These are phyloP conservation scores for Cygnus buccinator DNA, from an alignment of 2,113 vertebrate genomes.

Conservation along the genomic window DNA sequence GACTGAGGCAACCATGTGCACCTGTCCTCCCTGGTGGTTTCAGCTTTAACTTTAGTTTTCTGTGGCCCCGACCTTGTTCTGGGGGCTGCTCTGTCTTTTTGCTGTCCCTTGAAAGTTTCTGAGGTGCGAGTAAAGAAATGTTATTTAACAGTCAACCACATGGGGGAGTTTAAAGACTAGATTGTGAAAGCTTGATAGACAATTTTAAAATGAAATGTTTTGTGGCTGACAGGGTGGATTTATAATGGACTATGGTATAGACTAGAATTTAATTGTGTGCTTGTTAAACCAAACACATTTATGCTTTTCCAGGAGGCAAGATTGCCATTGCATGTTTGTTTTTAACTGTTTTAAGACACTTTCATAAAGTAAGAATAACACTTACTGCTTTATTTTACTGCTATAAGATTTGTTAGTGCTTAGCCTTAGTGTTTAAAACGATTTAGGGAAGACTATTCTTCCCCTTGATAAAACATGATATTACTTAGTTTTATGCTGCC, in stretches of 20 bases:
- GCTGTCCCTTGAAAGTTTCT: neutral
- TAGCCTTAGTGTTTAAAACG: neutral
- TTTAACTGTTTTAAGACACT: neutral
- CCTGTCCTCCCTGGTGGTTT: neutral
- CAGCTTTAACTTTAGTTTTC: neutral
- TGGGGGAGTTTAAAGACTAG: constrained; percentile 47
- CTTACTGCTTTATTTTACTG: neutral
- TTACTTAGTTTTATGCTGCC: neutral
- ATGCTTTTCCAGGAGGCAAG: neutral
- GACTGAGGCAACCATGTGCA: neutral
- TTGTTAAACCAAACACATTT: constrained; percentile 14
- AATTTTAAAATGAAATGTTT: neutral
- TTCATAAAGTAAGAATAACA: neutral
- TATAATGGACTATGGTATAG: neutral
- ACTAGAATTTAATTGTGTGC: neutral
- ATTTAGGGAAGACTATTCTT: neutral
- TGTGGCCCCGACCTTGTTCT: neutral
- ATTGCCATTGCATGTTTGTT: neutral
- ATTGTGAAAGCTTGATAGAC: neutral
- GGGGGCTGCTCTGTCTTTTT: neutral
- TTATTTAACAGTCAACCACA: constrained; percentile 16
- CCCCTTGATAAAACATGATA: neutral
- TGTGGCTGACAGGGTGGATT: neutral
- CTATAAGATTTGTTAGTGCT: rapidly evolving
- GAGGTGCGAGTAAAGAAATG: neutral